A percentile compares a stretch with the other conserved stretches of the same genome.
phyloP scores from a whole-genome alignment of 2,797 vertebrate species.

The Tokudaia muenninki region DNA sequence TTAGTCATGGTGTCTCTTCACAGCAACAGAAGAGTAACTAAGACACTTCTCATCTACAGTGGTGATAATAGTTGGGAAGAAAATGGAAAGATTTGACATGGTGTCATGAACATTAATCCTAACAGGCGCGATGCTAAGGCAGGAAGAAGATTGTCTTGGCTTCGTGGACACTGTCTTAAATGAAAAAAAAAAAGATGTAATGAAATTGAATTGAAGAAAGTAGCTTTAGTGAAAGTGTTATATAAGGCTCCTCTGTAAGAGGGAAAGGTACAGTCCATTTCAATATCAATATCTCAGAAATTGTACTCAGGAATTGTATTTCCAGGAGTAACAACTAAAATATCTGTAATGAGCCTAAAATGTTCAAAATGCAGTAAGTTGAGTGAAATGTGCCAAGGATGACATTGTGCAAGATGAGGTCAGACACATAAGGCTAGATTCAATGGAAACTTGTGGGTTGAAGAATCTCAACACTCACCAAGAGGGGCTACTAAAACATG shows the following conservation, averaged over 20 bases:
- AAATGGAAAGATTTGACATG: not conserved
- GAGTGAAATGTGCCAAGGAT: not conserved
- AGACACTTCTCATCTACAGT: not conserved
- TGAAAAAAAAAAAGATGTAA: not conserved
- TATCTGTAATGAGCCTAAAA: not conserved
- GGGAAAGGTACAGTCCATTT: not conserved
- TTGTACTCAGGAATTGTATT: not conserved
- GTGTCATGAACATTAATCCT: not conserved
- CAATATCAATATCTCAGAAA: constrained; percentile 48
- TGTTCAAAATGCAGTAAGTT: constrained; percentile 23
- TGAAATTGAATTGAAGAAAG: not conserved
- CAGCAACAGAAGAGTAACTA: not conserved
- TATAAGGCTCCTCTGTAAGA: not conserved
- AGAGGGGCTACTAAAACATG: not conserved
- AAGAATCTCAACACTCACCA: constrained; percentile 26
- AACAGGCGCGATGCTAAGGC: not conserved
- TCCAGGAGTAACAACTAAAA: not conserved
- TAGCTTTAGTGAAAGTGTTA: not conserved
- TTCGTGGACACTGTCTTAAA: not conserved
- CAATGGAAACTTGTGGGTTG: not conserved
- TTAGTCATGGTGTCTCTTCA: not conserved
- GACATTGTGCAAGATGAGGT: not conserved
- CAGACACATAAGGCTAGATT: not conserved
- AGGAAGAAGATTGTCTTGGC: too few relatives aligned
- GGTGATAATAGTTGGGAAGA: not conserved